These are phyloP conservation scores for Leptocoma aspasia DNA, from an alignment of 2,113 vertebrate genomes.

Conservation along the genomic window DNA sequence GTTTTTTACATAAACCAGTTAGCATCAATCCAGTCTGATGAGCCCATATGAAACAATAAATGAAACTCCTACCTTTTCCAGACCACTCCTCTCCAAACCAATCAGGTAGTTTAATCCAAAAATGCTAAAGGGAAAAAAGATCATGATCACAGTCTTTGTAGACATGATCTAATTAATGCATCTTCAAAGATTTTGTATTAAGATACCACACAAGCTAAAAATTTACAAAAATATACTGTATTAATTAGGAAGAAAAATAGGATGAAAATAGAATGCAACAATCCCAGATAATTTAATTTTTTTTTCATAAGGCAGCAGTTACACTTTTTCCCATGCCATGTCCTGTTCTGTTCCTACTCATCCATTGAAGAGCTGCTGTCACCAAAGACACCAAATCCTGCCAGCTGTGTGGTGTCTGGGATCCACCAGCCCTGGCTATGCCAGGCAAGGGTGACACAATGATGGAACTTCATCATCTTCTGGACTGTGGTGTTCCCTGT, in stretches of 20 bases:
- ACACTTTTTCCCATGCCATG: fast-evolving
- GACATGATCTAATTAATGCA: background rate
- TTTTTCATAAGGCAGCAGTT: background rate
- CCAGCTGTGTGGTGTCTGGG: fast-evolving
- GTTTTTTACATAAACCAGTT: background rate
- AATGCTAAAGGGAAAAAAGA: background rate
- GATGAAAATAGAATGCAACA: background rate
- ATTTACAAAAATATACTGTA: background rate
- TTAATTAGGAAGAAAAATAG: background rate
- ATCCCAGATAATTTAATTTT: background rate
- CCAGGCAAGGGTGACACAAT: background rate
- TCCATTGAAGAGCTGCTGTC: background rate
- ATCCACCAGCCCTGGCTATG: background rate
- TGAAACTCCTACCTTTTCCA: background rate
- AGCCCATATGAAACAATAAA: background rate
- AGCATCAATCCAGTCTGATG: background rate
- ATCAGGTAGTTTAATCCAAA: background rate
- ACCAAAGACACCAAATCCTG: background rate
- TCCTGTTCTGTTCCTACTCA: background rate
- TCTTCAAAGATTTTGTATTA: background rate
- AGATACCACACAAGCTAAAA: background rate
- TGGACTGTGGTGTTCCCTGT: background rate
- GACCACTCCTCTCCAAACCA: background rate
- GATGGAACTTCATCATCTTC: background rate
- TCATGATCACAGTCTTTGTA: background rate